Conservation (phyloP, 2,888 invertebrate species). For the Plusia festucae region DNA sequence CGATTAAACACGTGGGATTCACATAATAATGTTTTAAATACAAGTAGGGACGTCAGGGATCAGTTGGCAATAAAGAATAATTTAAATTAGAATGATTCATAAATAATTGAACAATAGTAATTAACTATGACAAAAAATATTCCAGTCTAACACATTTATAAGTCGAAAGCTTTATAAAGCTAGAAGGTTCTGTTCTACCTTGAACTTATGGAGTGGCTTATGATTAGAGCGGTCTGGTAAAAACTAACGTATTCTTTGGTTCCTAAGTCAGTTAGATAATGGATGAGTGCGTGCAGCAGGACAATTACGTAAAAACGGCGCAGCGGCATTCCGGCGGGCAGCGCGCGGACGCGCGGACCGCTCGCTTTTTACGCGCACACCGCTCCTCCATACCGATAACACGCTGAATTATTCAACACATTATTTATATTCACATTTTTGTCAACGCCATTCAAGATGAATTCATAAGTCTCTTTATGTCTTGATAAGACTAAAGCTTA, state of each 20-base stretch:
- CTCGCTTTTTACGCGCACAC: constrained; percentile 77
- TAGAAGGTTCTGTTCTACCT: constrained; percentile 19
- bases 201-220: constrained; percentile 53
- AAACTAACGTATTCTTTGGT: constrained; percentile 55
- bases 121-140: not conserved
- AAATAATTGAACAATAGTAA: constrained; percentile 2
- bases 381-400: constrained; percentile 85
- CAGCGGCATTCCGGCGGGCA: constrained; percentile 83
- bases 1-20: constrained; percentile 44
- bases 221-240: constrained; percentile 52
- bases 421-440: constrained; percentile 89
- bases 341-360: constrained; percentile 71
- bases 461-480: constrained; percentile 88
- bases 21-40: constrained; percentile 29
- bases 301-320: constrained; percentile 88
- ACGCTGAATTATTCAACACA: constrained; percentile 89
- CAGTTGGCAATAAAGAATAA: not conserved
- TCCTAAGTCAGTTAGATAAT: constrained; percentile 80
- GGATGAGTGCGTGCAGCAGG: constrained; percentile 86
- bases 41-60: constrained; percentile 6
- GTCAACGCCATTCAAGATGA: constrained; percentile 87
- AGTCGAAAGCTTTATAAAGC: constrained; percentile 24
- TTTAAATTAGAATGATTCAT: not conserved
- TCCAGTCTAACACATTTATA: not conserved
- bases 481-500: constrained; percentile 89